Evolutionary conservation across 2,797 vertebrate species (phyloP).

Genomic region (Mormyrops attenuatus): DNA sequence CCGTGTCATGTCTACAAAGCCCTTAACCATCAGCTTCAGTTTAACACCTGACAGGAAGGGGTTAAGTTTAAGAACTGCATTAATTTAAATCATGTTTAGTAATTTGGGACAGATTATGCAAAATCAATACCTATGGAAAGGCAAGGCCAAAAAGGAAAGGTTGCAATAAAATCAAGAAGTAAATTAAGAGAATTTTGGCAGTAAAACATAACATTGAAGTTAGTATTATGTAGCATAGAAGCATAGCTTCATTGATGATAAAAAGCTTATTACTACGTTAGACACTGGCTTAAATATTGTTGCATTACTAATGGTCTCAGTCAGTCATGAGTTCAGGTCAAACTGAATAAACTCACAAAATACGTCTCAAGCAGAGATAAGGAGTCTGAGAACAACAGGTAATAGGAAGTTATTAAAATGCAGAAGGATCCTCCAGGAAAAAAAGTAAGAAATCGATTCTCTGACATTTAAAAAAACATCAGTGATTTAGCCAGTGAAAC

Average conservation of each 20-base stretch:
- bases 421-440: background rate
- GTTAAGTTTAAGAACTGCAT: background rate
- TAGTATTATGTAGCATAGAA: background rate
- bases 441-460: background rate
- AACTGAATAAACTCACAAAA: background rate
- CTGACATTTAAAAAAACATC: background rate
- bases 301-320: background rate
- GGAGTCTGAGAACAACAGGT: background rate
- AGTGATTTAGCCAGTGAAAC: background rate
- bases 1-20: background rate
- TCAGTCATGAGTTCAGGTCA: background rate
- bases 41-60: background rate
- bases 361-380: background rate
- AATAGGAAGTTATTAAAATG: background rate
- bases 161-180: background rate
- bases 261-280: background rate
- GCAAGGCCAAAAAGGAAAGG: background rate
- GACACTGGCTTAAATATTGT: background rate
- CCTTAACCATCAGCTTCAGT: background rate
- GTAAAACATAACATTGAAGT: background rate
- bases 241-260: background rate
- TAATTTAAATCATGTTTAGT: background rate
- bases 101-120: background rate
- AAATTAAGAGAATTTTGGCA: background rate
- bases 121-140: background rate